A percentile compares a stretch with the other conserved stretches of the same genome.
Conservation (phyloP, 2,797 vertebrate genomes). For the Sebastes steindachneri region DNA sequence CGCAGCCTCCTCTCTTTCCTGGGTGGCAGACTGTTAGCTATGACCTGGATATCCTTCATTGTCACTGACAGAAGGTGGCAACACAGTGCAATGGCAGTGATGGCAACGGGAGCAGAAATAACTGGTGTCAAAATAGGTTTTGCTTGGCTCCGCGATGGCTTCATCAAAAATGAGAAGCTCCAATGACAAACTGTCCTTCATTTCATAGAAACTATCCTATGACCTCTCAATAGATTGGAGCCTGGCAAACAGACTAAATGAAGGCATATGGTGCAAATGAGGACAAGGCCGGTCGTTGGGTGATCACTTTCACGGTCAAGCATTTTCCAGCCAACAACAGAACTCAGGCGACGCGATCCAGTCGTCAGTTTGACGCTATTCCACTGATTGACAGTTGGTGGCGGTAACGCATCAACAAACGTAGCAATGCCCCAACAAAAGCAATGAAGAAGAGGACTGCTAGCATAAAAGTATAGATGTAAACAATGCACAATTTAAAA, state of each 20-base stretch:
- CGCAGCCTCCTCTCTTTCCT: conserved; percentile 6
- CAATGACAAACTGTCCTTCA: background rate
- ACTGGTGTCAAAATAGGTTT: conserved; percentile 9
- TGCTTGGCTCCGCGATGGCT: background rate
- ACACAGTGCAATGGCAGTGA: conserved; percentile 13
- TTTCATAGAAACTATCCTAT: background rate
- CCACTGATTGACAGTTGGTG: background rate
- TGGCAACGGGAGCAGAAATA: background rate
- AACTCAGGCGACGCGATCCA: background rate
- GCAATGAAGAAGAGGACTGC: too few relatives aligned
- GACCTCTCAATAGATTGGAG: background rate
- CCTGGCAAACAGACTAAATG: background rate
- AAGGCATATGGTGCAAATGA: background rate
- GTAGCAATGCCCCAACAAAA: background rate
- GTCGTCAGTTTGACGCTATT: background rate
- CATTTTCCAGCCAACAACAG: too few relatives aligned
- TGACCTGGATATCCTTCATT: conserved; percentile 53
- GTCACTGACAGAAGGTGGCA: conserved; percentile 37
- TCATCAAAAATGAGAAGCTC: background rate
- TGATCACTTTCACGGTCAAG: background rate
- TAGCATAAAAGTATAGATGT: too few relatives aligned
- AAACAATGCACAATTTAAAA: too few relatives aligned
- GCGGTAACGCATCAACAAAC: background rate
- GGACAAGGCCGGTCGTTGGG: background rate
- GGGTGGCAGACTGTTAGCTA: conserved; percentile 34